A percentile compares a stretch with the other conserved stretches of the same genome.
Evolutionary conservation across 2,888 invertebrate species (phyloP).

Genomic region (Apocheima hispidaria): DNA sequence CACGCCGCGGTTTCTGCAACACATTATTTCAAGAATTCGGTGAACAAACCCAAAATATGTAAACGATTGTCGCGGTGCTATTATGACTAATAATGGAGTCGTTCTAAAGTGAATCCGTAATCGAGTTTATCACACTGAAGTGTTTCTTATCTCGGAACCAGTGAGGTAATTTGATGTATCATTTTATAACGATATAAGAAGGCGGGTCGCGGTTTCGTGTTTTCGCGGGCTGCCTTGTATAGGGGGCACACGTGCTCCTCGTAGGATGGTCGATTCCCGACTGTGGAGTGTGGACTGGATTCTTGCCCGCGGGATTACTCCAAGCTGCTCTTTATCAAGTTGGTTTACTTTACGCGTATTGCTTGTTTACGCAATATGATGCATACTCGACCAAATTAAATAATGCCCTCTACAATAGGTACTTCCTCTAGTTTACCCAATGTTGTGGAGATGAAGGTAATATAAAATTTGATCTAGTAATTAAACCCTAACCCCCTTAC

Average conservation of each 20-base stretch:
- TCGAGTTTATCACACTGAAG: constrained; percentile 63
- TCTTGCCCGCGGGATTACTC: constrained; percentile 18
- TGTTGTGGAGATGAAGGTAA: neutral
- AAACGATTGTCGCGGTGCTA: constrained; percentile 36
- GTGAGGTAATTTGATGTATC: constrained; percentile 79
- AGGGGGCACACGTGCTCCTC: constrained; percentile 43
- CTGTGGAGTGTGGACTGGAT: constrained; percentile 32
- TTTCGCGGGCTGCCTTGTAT: constrained; percentile 33
- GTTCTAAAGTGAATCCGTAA: constrained; percentile 46
- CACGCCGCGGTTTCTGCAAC: constrained; percentile 9
- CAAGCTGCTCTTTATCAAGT: constrained; percentile 37
- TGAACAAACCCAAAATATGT: constrained; percentile 29
- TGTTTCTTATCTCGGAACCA: constrained; percentile 68
- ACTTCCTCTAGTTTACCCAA: neutral
- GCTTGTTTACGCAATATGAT: constrained; percentile 19
- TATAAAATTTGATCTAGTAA: too few relatives aligned
- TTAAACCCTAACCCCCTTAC: too few relatives aligned
- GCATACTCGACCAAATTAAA: constrained; percentile 13
- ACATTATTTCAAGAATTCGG: constrained; percentile 39
- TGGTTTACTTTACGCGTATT: constrained; percentile 29
- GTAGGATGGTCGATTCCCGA: constrained; percentile 46
- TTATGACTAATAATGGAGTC: constrained; percentile 54
- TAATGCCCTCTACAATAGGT: constrained; percentile 13
- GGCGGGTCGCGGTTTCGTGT: constrained; percentile 43
- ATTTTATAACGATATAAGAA: constrained; percentile 74